Conservation (phyloP, 2,888 invertebrate species). For the Sinelater perroti region DNA sequence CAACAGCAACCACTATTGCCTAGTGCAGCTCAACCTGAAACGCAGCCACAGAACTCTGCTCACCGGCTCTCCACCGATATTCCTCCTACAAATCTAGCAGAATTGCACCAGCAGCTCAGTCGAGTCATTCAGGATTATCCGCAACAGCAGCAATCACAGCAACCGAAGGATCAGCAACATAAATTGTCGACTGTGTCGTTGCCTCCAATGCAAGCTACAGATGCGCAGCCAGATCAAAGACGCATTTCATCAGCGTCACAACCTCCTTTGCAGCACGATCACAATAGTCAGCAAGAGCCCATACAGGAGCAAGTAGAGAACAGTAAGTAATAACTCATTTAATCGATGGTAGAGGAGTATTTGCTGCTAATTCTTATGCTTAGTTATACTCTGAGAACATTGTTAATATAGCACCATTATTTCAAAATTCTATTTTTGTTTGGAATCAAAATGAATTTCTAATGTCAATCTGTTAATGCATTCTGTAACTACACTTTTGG, state of each 20-base stretch:
- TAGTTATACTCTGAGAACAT: no score
- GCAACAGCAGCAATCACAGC: conserved; percentile 44
- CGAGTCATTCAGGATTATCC: conserved; percentile 40
- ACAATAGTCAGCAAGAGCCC: conserved; percentile 41
- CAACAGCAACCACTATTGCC: conserved; percentile 39
- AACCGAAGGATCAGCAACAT: conserved; percentile 42
- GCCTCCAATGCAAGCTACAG: conserved; percentile 54
- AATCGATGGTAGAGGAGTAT: no score
- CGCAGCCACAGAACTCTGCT: conserved; percentile 33
- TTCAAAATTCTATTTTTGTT: no score
- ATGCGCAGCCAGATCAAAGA: conserved; percentile 49
- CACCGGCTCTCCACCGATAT: conserved; percentile 50
- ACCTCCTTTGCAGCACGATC: conserved; percentile 51
- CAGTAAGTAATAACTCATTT: no score
- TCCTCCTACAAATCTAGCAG: conserved; percentile 54
- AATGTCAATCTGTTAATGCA: background rate
- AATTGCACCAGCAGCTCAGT: conserved; percentile 55
- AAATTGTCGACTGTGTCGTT: conserved; percentile 53
- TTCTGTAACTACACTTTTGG: background rate
- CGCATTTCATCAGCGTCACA: conserved; percentile 55
- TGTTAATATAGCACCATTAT: no score
- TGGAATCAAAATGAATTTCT: background rate
- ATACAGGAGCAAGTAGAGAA: conserved; percentile 14
- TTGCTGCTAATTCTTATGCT: no score
- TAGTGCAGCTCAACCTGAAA: conserved; percentile 26